phyloP scores from a whole-genome alignment of 2,797 vertebrate species.

The Enteromius treurensis region DNA sequence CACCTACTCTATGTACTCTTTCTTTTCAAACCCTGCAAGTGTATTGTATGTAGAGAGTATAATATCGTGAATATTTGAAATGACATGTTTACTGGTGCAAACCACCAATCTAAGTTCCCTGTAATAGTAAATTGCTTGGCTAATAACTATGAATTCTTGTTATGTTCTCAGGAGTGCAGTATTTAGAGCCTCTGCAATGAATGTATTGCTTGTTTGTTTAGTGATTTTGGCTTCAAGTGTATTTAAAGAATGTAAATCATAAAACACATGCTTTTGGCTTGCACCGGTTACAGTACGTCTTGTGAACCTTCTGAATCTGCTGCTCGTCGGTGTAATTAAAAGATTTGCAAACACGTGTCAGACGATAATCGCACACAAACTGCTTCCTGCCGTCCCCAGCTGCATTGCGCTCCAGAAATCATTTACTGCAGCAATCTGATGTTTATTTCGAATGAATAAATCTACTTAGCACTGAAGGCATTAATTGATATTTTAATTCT shows the following conservation, averaged over 20 bases:
- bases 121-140: neutral
- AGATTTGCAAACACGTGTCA: slow-evolving; percentile 83
- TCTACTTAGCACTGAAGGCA: slow-evolving; percentile 81
- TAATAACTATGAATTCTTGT: neutral
- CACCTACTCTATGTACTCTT: neutral
- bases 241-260: neutral
- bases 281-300: neutral
- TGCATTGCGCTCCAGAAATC: slow-evolving; percentile 81
- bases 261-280: neutral
- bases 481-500: slow-evolving; percentile 85
- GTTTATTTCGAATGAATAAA: slow-evolving; percentile 83
- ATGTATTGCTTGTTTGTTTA: neutral
- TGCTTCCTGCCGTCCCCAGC: slow-evolving; percentile 76
- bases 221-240: neutral
- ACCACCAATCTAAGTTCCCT: neutral
- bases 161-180: neutral
- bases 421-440: slow-evolving; percentile 81
- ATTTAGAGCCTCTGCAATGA: neutral
- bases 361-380: slow-evolving; percentile 77
- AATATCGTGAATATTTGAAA: neutral
- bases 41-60: neutral
- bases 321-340: slow-evolving; percentile 78
- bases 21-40: neutral
- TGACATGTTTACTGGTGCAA: neutral
- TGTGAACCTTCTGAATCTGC: slow-evolving; percentile 27